Conservation (phyloP, 2,888 invertebrate genomes). For the Meta bourneti region DNA sequence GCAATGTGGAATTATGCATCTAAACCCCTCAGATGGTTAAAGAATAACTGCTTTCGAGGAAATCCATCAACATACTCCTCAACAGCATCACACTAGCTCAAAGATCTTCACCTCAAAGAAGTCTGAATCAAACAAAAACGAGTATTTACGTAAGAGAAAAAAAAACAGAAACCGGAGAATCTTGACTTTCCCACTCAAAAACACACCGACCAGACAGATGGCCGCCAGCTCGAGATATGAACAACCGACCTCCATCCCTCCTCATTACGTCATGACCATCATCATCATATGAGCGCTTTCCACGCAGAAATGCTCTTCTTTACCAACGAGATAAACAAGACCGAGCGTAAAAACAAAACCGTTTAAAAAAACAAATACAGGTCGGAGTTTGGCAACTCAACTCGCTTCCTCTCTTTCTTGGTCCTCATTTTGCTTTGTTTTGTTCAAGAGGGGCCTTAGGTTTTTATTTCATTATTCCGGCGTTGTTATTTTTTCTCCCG, state of each 20-base stretch:
- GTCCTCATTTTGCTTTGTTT: neutral
- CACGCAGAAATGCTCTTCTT: neutral
- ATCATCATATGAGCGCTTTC: conserved; percentile 10
- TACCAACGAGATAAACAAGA: neutral
- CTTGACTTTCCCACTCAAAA: neutral
- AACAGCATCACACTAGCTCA: neutral
- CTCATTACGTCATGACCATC: conserved; percentile 13
- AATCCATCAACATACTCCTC: too few relatives aligned
- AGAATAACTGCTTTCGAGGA: too few relatives aligned
- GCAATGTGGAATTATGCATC: too few relatives aligned
- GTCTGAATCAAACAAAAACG: neutral
- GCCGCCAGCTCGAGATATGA: conserved; percentile 10
- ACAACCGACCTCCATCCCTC: neutral
- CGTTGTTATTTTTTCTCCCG: neutral
- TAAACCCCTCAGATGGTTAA: too few relatives aligned
- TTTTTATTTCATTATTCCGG: conserved; percentile 13
- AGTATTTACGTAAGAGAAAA: neutral
- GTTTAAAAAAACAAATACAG: neutral
- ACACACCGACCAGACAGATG: conserved; percentile 21
- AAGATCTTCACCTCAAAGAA: neutral
- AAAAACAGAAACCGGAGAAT: too few relatives aligned
- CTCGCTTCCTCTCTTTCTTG: neutral
- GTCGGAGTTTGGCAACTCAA: conserved; percentile 5
- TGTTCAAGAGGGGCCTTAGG: neutral
- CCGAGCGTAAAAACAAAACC: neutral